Evolutionary conservation across 2,113 vertebrate species (phyloP).

Genomic region (Cyanoderma ruficeps): DNA sequence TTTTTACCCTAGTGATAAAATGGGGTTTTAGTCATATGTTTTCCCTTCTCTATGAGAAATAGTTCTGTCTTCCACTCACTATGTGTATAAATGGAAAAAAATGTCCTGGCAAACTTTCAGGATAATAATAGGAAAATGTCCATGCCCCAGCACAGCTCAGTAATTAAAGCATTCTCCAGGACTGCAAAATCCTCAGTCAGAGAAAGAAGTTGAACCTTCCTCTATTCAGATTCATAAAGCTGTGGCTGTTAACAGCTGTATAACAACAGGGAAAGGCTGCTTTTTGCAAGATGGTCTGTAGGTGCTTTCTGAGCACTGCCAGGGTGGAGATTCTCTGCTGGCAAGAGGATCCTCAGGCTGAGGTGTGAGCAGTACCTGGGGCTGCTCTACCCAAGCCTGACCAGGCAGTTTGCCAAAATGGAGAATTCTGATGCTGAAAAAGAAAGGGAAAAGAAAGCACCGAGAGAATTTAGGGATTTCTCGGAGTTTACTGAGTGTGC

Average conservation of each 20-base stretch:
- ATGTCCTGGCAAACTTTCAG: neutral
- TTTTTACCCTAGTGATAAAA: neutral
- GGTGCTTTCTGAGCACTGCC: neutral
- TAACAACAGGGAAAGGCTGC: neutral
- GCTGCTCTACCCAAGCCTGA: neutral
- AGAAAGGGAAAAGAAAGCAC: neutral
- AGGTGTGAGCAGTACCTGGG: fast-evolving
- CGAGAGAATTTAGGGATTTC: neutral
- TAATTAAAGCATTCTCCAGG: neutral
- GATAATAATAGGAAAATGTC: neutral
- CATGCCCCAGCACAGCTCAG: neutral
- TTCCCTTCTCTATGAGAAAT: neutral
- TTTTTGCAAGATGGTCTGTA: neutral
- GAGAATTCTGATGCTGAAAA: neutral
- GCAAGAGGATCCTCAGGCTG: neutral
- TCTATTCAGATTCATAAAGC: neutral
- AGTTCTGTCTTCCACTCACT: neutral
- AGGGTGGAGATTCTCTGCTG: neutral
- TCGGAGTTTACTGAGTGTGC: neutral
- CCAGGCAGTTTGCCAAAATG: neutral
- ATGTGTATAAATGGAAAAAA: neutral
- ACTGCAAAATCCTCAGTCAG: neutral
- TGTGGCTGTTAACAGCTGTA: neutral
- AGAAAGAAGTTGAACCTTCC: neutral
- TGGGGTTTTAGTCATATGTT: neutral